Conservation (phyloP, 2,888 invertebrate species). For the Halictus quadricinctus region DNA sequence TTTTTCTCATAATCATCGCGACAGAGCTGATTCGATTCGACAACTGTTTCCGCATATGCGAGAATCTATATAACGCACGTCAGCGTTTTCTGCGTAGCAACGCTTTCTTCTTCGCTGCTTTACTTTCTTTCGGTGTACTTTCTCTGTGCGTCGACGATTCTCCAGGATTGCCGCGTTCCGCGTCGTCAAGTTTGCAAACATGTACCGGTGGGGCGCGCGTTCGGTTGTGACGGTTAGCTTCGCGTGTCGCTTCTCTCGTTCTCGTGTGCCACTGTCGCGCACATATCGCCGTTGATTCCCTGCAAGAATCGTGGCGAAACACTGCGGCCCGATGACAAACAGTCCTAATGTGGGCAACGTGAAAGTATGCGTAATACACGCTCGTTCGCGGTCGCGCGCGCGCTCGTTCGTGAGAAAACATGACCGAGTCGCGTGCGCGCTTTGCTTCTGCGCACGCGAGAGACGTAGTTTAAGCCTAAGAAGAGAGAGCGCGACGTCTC, state of each 20-base stretch:
- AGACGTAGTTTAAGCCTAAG: conserved; percentile 67
- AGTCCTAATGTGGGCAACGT: conserved; percentile 1
- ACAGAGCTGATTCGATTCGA: not conserved
- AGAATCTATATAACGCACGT: not conserved
- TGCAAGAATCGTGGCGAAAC: not conserved
- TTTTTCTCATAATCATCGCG: not conserved
- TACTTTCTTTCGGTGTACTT: not conserved
- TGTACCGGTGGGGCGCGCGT: conserved; percentile 24
- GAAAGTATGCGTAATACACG: conserved; percentile 24
- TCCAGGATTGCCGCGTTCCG: not conserved
- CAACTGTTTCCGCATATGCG: not conserved
- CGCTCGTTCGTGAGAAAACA: conserved; percentile 48
- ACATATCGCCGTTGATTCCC: conserved; percentile 26
- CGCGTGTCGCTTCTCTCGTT: not conserved
- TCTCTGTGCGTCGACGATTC: not conserved
- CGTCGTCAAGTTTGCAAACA: conserved; percentile 12
- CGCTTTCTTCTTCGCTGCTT: not conserved
- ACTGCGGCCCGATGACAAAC: not conserved
- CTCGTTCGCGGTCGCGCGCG: conserved; percentile 32
- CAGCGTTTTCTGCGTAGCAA: not conserved
- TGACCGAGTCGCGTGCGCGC: conserved; percentile 63
- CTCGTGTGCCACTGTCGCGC: not conserved
- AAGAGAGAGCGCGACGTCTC: conserved; percentile 56
- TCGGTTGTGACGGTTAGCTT: not conserved
- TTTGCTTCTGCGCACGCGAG: conserved; percentile 58